Evolutionary conservation across 2,797 vertebrate genomes (phyloP), one percentile per base, ranked within the genome.

Genomic region (Gallinago solitaria): DNA sequence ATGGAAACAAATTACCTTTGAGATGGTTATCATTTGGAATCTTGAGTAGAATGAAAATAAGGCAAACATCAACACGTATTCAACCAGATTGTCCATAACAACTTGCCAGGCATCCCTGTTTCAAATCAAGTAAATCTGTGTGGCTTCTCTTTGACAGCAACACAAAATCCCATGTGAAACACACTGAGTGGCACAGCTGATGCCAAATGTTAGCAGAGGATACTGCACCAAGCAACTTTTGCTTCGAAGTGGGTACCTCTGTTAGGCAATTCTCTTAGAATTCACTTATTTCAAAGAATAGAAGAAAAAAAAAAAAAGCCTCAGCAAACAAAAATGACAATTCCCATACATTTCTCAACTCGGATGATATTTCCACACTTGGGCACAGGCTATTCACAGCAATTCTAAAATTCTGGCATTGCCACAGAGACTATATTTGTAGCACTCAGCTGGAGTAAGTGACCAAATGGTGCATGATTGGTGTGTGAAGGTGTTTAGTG

Each of bases 111-210:
- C 93, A 93, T 89, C 89, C 89, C 94, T 96, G 89, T 94, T 97
- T 97, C 96, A 92, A 97, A 97, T 95, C 92, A 97, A 96, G 81
- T 83, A 83, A 95, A 90, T 95, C 81, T 93, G 78, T 85, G 69
- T 23, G 11, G 61, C 78, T 97, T 82, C 90, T 92, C 86, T 96
- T 85, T 90, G 91, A 97, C 69, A 95, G 70, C 60, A 91, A 75
- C 73, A 64, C 77, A 87, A 95, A 95, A 84, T 59, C 70, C 61
- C 3, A 1, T 74, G 77, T 95, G 93, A 94, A 97, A 94, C 71
- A 32, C 30, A 33, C 25, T 61, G 74, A 85, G 63, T 89, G 65
- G 63, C 79, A 68, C 47, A 87, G 94, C 81, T 87, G 81, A 83
- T 85, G 68, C 48, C 93, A 61, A 96, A 89, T 65, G 54, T 59